These are phyloP conservation scores for Pollenia griseotomentosa DNA, from an alignment of 2,888 invertebrate genomes.

Conservation along the genomic window DNA sequence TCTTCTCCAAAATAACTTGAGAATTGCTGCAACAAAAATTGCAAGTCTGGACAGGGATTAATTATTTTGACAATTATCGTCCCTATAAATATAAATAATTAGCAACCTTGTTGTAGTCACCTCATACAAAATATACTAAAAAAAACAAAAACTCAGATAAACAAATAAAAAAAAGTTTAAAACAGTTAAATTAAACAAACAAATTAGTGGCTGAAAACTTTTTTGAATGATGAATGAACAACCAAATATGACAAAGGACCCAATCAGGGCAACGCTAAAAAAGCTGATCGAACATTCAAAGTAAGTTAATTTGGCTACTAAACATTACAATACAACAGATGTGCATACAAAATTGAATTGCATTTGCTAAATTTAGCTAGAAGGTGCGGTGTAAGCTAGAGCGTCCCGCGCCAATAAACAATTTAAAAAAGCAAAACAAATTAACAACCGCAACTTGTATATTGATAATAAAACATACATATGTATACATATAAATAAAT, in stretches of 20 bases:
- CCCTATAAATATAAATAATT: too few species aligned
- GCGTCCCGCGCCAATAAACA: slow-evolving; percentile 7
- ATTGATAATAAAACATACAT: not conserved
- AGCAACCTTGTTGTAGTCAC: too few species aligned
- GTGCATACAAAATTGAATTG: slow-evolving; percentile 50
- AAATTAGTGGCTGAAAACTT: slow-evolving; percentile 35
- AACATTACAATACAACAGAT: slow-evolving; percentile 56
- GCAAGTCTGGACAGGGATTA: too few species aligned
- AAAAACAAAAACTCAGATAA: not conserved
- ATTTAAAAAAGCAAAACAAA: slow-evolving; percentile 22
- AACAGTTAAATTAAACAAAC: slow-evolving; percentile 59
- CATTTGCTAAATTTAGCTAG: slow-evolving; percentile 20
- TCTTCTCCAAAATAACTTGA: too few species aligned
- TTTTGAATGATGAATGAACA: slow-evolving; percentile 72
- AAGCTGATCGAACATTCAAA: slow-evolving; percentile 79
- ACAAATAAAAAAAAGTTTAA: slow-evolving; percentile 22
- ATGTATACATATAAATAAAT: slow-evolving; percentile 28
- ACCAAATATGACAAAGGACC: slow-evolving; percentile 76
- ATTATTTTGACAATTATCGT: too few species aligned
- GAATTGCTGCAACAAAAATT: too few species aligned
- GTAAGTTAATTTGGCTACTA: slow-evolving; percentile 75
- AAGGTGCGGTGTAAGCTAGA: slow-evolving; percentile 19
- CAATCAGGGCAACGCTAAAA: slow-evolving; percentile 77
- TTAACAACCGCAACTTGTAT: not conserved
- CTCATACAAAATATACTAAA: too few species aligned